Conservation (phyloP, 2,888 invertebrate species). For the Drosophila kambysellisi region DNA sequence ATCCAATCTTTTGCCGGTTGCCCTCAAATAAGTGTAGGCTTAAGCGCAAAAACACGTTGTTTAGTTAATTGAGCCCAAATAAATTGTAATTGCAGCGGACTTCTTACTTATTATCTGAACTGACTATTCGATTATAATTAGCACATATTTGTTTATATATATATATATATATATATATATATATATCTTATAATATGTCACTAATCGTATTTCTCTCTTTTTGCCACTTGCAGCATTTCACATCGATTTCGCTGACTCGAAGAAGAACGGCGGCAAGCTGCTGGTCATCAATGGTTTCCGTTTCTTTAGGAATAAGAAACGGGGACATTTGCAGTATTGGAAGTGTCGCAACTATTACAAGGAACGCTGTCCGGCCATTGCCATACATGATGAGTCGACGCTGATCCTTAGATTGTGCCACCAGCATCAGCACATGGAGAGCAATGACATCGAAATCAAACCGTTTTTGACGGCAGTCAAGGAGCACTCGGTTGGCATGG, state of each 20-base stretch:
- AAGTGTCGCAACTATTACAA: constrained; percentile 85
- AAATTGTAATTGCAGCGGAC: constrained; percentile 43
- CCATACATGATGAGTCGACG: constrained; percentile 84
- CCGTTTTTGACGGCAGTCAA: constrained; percentile 61
- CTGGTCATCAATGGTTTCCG: constrained; percentile 85
- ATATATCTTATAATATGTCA: not conserved
- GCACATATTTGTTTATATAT: not conserved
- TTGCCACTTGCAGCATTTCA: constrained; percentile 79
- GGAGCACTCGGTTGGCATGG: constrained; percentile 21
- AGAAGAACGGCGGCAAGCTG: constrained; percentile 85
- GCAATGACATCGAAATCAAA: constrained; percentile 84
- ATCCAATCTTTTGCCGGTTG: constrained; percentile 11
- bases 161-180: not conserved
- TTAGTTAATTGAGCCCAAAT: constrained; percentile 41
- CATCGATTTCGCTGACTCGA: constrained; percentile 85
- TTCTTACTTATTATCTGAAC: constrained; percentile 3
- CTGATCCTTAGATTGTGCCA: constrained; percentile 83
- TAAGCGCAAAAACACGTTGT: constrained; percentile 37
- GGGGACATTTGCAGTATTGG: constrained; percentile 85
- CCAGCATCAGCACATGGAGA: constrained; percentile 83
- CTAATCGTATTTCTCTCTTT: constrained; percentile 20
- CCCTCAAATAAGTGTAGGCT: constrained; percentile 37
- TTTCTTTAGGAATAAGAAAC: constrained; percentile 85
- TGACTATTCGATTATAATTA: not conserved
- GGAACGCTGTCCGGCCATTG: constrained; percentile 85